These are phyloP conservation scores for Varecia variegata DNA, from an alignment of 2,797 vertebrate genomes.

Conservation along the genomic window DNA sequence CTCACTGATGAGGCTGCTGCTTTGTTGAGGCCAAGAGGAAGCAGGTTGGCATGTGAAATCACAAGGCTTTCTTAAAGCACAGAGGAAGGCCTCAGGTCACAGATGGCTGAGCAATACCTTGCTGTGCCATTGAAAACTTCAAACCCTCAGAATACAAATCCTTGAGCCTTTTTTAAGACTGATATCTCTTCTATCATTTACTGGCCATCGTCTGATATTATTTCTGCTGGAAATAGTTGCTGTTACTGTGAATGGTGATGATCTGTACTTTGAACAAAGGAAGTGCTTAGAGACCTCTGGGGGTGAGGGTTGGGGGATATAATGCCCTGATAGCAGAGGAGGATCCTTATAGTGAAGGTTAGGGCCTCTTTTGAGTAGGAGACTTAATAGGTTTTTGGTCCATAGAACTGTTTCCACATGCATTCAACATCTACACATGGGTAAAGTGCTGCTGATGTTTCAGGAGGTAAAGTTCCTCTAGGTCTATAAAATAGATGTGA, in stretches of 20 bases:
- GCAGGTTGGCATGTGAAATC: neutral
- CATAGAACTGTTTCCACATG: neutral
- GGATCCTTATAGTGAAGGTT: neutral
- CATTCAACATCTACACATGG: neutral
- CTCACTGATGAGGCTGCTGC: neutral
- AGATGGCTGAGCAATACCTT: neutral
- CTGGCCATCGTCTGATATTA: neutral
- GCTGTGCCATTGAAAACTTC: neutral
- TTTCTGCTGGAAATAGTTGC: neutral
- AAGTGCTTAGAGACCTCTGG: neutral
- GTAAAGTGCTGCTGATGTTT: neutral
- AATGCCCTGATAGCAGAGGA: neutral
- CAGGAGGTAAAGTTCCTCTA: neutral
- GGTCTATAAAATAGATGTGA: neutral
- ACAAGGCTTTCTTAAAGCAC: neutral
- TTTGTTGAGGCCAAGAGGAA: neutral
- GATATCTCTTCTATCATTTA: neutral
- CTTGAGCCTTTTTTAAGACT: neutral
- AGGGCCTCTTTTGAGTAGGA: neutral
- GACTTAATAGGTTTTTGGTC: neutral
- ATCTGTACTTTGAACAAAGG: neutral
- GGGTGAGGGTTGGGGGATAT: fast-evolving
- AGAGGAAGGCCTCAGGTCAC: neutral
- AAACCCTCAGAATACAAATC: neutral
- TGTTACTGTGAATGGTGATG: neutral